phyloP scores from a whole-genome alignment of 2,113 vertebrate genomes.

The Bujurquina vittata region DNA sequence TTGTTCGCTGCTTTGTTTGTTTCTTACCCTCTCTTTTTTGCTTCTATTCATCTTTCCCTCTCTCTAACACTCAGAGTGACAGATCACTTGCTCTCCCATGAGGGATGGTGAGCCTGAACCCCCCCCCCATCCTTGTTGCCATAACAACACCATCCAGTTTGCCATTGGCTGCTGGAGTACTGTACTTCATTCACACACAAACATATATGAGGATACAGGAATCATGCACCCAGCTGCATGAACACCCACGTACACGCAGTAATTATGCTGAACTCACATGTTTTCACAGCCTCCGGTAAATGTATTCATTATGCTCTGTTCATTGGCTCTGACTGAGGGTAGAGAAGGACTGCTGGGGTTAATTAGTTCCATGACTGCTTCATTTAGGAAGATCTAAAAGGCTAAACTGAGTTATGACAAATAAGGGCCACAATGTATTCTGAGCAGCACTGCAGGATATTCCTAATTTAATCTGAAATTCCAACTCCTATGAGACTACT shows the following conservation, averaged over 20 bases:
- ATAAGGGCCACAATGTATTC: background rate
- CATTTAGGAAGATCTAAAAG: constrained; percentile 15
- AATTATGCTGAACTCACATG: background rate
- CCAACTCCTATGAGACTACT: background rate
- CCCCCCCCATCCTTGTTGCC: constrained; percentile 50
- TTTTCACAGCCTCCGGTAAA: background rate
- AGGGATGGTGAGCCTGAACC: constrained; percentile 52
- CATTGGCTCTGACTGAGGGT: background rate
- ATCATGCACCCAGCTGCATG: background rate
- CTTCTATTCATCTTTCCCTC: background rate
- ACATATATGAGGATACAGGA: background rate
- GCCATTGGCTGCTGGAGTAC: background rate
- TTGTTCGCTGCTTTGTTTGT: rapidly evolving
- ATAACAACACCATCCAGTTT: constrained; percentile 54
- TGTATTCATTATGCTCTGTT: background rate
- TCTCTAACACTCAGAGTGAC: constrained; percentile 7
- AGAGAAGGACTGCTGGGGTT: background rate
- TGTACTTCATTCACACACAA: background rate
- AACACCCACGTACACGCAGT: background rate
- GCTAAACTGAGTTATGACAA: background rate
- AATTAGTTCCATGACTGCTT: constrained; percentile 14
- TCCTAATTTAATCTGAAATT: background rate
- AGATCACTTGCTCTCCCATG: constrained; percentile 35
- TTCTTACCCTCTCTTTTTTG: background rate
- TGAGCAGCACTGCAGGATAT: background rate